A percentile compares a stretch with the other conserved stretches of the same genome.
Evolutionary conservation across 2,113 vertebrate genomes (phyloP).

Genomic region (Chascanopsetta lugubris): DNA sequence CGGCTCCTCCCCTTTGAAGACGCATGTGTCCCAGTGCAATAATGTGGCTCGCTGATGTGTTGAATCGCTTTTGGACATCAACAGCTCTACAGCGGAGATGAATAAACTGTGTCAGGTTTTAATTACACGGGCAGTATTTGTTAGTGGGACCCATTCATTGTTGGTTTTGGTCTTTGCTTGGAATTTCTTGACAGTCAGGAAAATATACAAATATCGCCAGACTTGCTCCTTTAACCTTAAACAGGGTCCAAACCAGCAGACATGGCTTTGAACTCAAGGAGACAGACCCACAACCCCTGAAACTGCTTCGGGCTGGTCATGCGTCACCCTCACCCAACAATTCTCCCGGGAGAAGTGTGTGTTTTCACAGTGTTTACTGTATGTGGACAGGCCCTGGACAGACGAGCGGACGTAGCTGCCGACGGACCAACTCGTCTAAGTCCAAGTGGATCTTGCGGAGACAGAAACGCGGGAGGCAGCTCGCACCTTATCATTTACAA

Average conservation of each 20-base stretch:
- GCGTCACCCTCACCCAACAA: background rate
- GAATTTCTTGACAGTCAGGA: background rate
- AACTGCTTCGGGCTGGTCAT: background rate
- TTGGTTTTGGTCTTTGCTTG: background rate
- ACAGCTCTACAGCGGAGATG: background rate
- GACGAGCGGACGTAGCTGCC: constrained; percentile 13
- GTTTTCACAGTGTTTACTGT: background rate
- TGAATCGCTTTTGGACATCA: background rate
- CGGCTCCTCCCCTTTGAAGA: background rate
- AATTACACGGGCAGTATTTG: background rate
- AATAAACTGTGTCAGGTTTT: background rate
- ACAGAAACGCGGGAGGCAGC: constrained; percentile 23
- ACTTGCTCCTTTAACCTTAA: background rate
- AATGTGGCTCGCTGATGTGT: background rate
- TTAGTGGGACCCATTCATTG: background rate
- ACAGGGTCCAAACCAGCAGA: background rate
- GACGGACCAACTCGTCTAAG: constrained; percentile 25
- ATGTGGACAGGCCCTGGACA: background rate
- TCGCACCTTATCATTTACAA: constrained; percentile 29
- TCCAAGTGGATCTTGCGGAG: constrained; percentile 23
- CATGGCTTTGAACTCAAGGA: background rate
- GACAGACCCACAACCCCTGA: background rate
- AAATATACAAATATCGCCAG: background rate
- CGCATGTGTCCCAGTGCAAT: background rate
- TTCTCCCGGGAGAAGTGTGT: too few species aligned